Percentiles rank a stretch among this genome's conserved stretches.
These are phyloP conservation scores for Sinosuthora webbiana DNA, from an alignment of 2,113 vertebrate species.

Conservation along the genomic window DNA sequence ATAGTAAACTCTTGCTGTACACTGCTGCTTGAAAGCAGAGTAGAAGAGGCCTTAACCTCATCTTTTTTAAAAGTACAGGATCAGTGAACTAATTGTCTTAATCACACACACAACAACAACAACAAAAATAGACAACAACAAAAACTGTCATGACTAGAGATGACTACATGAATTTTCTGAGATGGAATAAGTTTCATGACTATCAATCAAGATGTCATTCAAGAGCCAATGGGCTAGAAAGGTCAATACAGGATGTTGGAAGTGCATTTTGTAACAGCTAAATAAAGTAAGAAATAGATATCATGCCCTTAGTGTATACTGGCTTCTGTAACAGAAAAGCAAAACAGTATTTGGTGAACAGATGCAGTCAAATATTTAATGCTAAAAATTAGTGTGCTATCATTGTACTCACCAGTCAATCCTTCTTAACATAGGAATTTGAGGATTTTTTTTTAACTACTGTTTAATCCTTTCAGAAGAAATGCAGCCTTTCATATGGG, in stretches of 20 bases:
- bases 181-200: neutral
- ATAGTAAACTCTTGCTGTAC: neutral
- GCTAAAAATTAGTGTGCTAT: neutral
- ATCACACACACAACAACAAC: too few species aligned
- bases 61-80: neutral
- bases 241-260: neutral
- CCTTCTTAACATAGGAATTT: neutral
- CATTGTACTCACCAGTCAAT: neutral
- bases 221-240: neutral
- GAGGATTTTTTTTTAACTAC: neutral
- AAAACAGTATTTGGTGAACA: neutral
- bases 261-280: neutral
- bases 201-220: neutral
- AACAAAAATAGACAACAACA: neutral
- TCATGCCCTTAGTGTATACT: neutral
- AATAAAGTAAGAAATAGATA: neutral
- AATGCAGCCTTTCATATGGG: neutral
- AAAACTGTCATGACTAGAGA: neutral
- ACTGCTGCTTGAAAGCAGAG: neutral
- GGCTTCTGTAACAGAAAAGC: neutral
- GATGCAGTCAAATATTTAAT: neutral
- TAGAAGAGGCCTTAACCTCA: neutral
- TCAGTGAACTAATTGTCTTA: neutral
- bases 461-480: neutral
- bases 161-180: neutral